Evolutionary conservation across 2,888 invertebrate genomes (phyloP), one percentile per base, ranked within the genome.

Genomic region (Oxyteleia sp.): DNA sequence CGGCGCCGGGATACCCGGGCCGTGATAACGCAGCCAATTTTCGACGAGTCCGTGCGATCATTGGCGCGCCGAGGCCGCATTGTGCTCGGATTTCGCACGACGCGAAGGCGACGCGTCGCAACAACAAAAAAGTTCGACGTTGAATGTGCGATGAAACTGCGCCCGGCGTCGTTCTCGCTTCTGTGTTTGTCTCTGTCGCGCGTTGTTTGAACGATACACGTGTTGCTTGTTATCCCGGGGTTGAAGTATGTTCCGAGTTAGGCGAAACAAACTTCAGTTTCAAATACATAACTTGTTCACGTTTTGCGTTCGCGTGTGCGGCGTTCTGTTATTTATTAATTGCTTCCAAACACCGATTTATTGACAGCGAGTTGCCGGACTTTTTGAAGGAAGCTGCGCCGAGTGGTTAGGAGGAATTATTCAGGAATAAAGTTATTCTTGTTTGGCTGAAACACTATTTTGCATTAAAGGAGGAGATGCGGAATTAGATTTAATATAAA

Each of bases 181-280:
- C 38, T 57, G 59, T 32, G n/a, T 43, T 41, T n/a, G 23, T 61
- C 43, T 45, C 43, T 43, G 23, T 68, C 16, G 13, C 45, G n/a
- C 55, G 45, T 26, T 7, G 49, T 78, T 69, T 63, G 20, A 68
- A 78, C 61, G 78, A 53, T 79, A 79, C 69, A 79, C 79, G 71
- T 79, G 79, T 79, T 79, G 79, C 79, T 79, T 71, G 79, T 79
- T 79, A 71, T 71, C 79, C 79, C 35, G 32, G 38, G 38, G 61
- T 61, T 68, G 29, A 57, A 68, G 63, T 61, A 64, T 71, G 51
- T 71, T 71, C 26, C 71, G 69, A 76, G 49, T 75, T 66, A 38
- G 55, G 35, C 38, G 78, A 63, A 71, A 78, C 78, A 78, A 78
- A 79, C 51, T 79, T 69, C 49, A 13, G 55, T 41, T 55, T 38